Evolutionary conservation across 2,113 vertebrate genomes (phyloP), one percentile per base, ranked within the genome.

Genomic region (Xiphophorus couchianus): DNA sequence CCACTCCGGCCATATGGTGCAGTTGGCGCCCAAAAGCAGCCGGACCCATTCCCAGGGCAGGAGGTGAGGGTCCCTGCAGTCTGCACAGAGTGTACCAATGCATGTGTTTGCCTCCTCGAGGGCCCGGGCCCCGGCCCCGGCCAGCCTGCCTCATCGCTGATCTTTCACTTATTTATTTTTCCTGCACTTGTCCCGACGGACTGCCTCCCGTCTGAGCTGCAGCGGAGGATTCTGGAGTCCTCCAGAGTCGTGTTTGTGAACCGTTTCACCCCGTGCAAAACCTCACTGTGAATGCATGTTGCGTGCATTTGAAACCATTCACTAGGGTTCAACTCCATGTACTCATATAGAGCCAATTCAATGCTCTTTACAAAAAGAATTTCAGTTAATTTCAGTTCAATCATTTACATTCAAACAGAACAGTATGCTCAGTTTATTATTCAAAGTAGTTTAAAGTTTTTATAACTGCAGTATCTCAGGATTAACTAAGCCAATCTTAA

Each of bases 1-100:
- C 75, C 90, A 86, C 91, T 85, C 87, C 86, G 86, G 90, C 93
- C 94, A 94, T 95, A 95, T 95, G 94, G 94, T 93, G 88, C 91
- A 90, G 84, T 92, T 95, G 94, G 93, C 93, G 83, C 93, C 93
- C 92, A 92, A 90, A 92, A 92, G 93, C 94, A 94, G 94, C 92
- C 93, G 93, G 92, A 92, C 89, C 85, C 86, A 86, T 93, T 94
- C 94, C 93, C 94, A 95, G 92, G 93, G 93, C 93, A 93, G 93
- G 93, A 93, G 94, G 93, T 94, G 90, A 93, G 90, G 90, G 88
- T 92, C 91, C 89, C 89, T 68, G 73, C 86, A 71, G 92, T 80
- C 90, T 77, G 84, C 81, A 67, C 67, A 19, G 42, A 62, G 73
- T 69, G 70, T 79, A 66, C 66, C 82, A 63, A 65, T 73, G 75